These are phyloP conservation scores for Siphamia tubifer DNA, from an alignment of 2,113 vertebrate species.

Conservation along the genomic window DNA sequence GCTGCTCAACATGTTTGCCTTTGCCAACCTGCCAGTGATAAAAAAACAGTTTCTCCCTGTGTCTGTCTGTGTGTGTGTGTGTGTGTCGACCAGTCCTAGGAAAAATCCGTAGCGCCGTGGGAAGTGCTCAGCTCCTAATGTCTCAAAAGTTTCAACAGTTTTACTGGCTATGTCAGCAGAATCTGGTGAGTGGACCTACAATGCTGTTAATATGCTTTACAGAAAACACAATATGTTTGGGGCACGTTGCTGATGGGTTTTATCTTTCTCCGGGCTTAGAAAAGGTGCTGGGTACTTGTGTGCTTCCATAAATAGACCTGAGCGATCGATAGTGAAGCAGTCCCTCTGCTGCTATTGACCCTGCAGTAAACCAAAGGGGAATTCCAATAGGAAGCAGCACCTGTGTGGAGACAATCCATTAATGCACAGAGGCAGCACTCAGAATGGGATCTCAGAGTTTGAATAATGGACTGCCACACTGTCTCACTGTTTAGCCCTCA, in stretches of 20 bases:
- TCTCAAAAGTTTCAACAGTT: conserved; percentile 99
- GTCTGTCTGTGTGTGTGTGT: conserved; percentile 27
- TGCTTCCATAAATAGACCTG: conserved; percentile 54
- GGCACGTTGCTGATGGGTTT: conserved; percentile 8
- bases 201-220: conserved; percentile 2
- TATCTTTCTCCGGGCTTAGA: not conserved
- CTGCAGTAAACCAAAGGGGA: conserved; percentile 60
- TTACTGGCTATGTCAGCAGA: conserved; percentile 99
- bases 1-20: conserved; percentile 14
- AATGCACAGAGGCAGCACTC: conserved; percentile 48
- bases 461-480: conserved; percentile 59
- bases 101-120: conserved; percentile 97
- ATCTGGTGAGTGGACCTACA: conserved; percentile 87
- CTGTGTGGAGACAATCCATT: conserved; percentile 42
- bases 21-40: conserved; percentile 28
- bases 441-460: conserved; percentile 37
- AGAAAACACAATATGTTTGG: conserved; percentile 2
- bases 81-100: conserved; percentile 85
- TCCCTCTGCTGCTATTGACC: conserved; percentile 52
- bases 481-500: conserved; percentile 52
- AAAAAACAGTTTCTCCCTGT: conserved; percentile 23
- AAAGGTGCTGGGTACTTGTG: conserved; percentile 29
- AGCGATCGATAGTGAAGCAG: conserved; percentile 52
- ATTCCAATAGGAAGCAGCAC: conserved; percentile 67
- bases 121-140: conserved; percentile 98